Conservation (phyloP, 2,888 invertebrate genomes). For the Marasmarcha lunaedactyla region DNA sequence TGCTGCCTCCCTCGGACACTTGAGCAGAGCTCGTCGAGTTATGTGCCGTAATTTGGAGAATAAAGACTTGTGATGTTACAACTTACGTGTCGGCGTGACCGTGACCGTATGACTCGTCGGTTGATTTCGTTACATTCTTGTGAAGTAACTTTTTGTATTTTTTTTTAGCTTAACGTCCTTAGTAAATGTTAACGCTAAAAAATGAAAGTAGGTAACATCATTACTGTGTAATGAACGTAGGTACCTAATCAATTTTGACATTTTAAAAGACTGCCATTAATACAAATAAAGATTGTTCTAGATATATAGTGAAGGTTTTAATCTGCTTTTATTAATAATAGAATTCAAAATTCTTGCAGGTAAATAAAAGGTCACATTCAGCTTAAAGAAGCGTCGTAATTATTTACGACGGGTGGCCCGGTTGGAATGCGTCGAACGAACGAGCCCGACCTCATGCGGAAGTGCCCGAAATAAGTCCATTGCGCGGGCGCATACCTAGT, state of each 20-base stretch:
- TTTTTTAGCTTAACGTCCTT: slow-evolving; percentile 12
- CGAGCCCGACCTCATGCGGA: slow-evolving; percentile 46
- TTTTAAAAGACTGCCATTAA: too few species aligned
- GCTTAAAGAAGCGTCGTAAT: not conserved
- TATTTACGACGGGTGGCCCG: slow-evolving; percentile 21
- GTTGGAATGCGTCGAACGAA: slow-evolving; percentile 40
- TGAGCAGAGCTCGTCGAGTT: slow-evolving; percentile 39
- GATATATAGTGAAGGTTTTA: too few species aligned
- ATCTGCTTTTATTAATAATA: too few species aligned
- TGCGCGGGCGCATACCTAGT: slow-evolving; percentile 33
- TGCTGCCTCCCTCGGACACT: slow-evolving; percentile 27
- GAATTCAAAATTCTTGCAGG: too few species aligned
- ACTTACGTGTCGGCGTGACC: slow-evolving; percentile 43
- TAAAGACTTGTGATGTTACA: slow-evolving; percentile 49
- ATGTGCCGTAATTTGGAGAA: slow-evolving; percentile 56
- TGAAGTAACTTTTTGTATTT: slow-evolving; percentile 19
- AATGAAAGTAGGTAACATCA: too few species aligned
- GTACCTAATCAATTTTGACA: too few species aligned
- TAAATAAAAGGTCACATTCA: not conserved
- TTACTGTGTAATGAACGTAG: too few species aligned
- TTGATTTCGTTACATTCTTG: slow-evolving; percentile 44
- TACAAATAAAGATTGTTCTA: too few species aligned
- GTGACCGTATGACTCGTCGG: slow-evolving; percentile 53
- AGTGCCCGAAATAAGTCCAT: slow-evolving; percentile 60
- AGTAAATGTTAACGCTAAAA: slow-evolving; percentile 6